Percentiles rank a stretch among this genome's conserved stretches.
These are phyloP conservation scores for Haliclona indistincta DNA, from an alignment of 37 sponge, comb jelly and placozoan genomes.

Conservation along the genomic window DNA sequence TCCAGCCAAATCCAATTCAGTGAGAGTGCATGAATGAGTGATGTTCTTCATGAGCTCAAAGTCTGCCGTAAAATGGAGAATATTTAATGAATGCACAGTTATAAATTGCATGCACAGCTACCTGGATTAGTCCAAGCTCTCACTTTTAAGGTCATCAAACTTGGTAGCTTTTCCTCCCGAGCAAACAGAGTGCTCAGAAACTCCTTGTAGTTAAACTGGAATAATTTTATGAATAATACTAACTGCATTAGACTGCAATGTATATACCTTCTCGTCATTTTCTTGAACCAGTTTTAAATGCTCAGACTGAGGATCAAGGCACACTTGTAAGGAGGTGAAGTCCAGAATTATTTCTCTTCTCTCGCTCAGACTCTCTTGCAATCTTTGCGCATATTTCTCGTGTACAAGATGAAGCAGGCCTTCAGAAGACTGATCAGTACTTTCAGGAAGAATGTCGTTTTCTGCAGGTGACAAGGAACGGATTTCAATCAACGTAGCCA, in stretches of 20 bases:
- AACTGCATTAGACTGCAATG: neutral
- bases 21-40: constrained; percentile 26
- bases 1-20: constrained; percentile 40
- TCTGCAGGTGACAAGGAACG: too few species aligned
- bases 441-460: too few species aligned
- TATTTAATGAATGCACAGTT: neutral
- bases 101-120: too few species aligned
- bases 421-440: too few species aligned
- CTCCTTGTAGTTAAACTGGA: constrained; percentile 40
- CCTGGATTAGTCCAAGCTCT: too few species aligned
- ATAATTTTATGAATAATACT: neutral
- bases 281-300: neutral
- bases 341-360: constrained; percentile 42
- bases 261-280: constrained; percentile 24
- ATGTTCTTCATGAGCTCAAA: constrained; percentile 21
- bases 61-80: neutral
- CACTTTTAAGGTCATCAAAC: too few species aligned
- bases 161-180: neutral
- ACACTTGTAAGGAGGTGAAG: constrained; percentile 39
- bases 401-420: too few species aligned
- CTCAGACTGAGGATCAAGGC: constrained; percentile 28
- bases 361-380: constrained; percentile 5
- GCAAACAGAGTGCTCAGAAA: constrained; percentile 25
- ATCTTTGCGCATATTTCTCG: neutral
- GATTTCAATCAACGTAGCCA: too few species aligned